Conservation (phyloP, 2,888 invertebrate genomes). For the Xestoiulus laeticollis region DNA sequence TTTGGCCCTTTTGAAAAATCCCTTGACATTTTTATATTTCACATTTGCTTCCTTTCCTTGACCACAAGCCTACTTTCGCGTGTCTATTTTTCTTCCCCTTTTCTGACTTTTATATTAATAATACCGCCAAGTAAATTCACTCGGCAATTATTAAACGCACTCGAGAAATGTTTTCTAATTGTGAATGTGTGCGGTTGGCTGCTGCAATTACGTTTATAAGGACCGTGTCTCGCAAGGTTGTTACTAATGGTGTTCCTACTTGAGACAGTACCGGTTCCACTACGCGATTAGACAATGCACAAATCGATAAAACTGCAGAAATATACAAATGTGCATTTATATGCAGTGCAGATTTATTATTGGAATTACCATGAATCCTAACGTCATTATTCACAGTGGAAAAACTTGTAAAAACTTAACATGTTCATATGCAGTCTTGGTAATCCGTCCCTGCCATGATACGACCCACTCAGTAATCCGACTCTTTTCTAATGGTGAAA, state of each 20-base stretch:
- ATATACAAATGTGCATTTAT: neutral
- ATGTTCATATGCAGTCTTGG: no score
- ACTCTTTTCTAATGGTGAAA: no score
- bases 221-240: neutral
- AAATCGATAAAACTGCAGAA: neutral
- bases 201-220: neutral
- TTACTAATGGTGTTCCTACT: neutral
- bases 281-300: neutral
- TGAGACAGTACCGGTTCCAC: neutral
- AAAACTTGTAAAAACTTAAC: no score
- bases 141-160: slow-evolving; percentile 17
- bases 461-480: no score
- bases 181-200: slow-evolving; percentile 12
- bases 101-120: neutral
- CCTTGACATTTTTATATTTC: neutral
- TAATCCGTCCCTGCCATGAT: no score
- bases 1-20: neutral
- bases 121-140: neutral
- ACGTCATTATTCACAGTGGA: no score
- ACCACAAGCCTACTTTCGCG: neutral
- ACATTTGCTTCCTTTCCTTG: neutral
- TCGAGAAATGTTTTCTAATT: slow-evolving; percentile 16
- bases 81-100: neutral
- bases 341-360: no score
- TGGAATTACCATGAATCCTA: no score